Base-by-base conservation (phyloP, 1,140 invertebrate genomes). In the Macrotrachela quadricornifera region DNA sequence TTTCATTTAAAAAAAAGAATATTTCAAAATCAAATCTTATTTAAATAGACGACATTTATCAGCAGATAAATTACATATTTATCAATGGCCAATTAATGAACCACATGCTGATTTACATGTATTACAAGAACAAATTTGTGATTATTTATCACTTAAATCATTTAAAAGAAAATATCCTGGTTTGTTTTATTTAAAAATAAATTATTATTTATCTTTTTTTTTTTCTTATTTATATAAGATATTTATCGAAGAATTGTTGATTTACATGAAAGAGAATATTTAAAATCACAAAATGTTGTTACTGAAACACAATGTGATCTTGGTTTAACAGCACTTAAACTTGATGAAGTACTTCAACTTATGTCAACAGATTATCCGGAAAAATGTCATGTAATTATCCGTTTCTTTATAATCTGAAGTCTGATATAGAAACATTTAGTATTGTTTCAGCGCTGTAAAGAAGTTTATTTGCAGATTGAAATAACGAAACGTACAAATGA, bases 341-440 rank as follows among this genome's bases (percentile, higher is more conserved):
- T 82, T 60, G 80, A 82, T 36, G 87, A 94, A 67, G 83, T 94
- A 18, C 69, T 90, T 57, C 87, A 94, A 62, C 79, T 95, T 38
- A 90, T 94, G 84, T 81, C 80, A 57, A 79, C 80, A 48, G 88
- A 94, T 68, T 94, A 90, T 70, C 85, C 83, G 41, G 81, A 83
- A 46, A 91, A 92, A 64, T 94, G 88, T 65, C 83, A 62, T 56
- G 68, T 30, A 30, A 30, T n/a, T n/a, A n/a, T n/a, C n/a, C n/a
- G n/a, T n/a, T n/a, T n/a, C n/a, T n/a, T n/a, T n/a, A n/a, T n/a
- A n/a, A n/a, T n/a, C n/a, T n/a, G n/a, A n/a, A n/a, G n/a, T n/a
- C n/a, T n/a, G n/a, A n/a, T n/a, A n/a, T n/a, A n/a, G n/a, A n/a
- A n/a, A n/a, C n/a, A n/a, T n/a, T n/a, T n/a, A n/a, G n/a, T n/a